Evolutionary conservation across 2,888 invertebrate species (phyloP).

Genomic region (Hipparchia sbordonii): DNA sequence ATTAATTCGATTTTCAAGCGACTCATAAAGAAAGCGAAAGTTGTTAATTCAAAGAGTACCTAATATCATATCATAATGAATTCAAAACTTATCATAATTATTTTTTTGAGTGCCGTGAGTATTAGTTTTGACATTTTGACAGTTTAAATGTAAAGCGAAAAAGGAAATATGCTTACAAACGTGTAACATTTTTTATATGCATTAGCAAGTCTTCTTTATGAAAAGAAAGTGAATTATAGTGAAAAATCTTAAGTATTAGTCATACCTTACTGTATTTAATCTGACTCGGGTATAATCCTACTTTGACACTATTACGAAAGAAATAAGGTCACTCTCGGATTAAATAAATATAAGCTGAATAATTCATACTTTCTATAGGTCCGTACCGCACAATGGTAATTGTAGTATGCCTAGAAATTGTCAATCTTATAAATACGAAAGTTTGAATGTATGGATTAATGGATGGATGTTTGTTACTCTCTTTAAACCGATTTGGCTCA

Average conservation of each 20-base stretch:
- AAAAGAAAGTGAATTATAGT: not conserved
- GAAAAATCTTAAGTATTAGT: not conserved
- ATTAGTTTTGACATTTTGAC: constrained; percentile 8
- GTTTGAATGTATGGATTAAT: no score
- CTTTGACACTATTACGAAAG: not conserved
- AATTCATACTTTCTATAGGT: not conserved
- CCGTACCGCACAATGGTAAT: no score
- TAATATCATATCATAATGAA: no score
- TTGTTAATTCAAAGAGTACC: not conserved
- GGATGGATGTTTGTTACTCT: no score
- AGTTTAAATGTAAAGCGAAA: not conserved
- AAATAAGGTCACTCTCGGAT: not conserved
- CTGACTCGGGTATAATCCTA: not conserved
- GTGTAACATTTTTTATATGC: not conserved
- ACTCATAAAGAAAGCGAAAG: constrained; percentile 19
- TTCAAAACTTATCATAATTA: not conserved
- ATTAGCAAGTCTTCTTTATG: not conserved
- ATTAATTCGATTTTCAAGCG: constrained; percentile 18
- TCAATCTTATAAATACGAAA: no score
- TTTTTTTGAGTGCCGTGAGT: not conserved
- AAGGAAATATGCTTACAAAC: not conserved
- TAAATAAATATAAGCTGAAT: not conserved
- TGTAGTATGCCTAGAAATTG: no score
- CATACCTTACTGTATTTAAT: not conserved
- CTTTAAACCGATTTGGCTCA: no score